A percentile compares a stretch with the other conserved stretches of the same genome.
These are phyloP conservation scores for Microcebus ravelobensis DNA, from an alignment of 2,113 vertebrate species.

Conservation along the genomic window DNA sequence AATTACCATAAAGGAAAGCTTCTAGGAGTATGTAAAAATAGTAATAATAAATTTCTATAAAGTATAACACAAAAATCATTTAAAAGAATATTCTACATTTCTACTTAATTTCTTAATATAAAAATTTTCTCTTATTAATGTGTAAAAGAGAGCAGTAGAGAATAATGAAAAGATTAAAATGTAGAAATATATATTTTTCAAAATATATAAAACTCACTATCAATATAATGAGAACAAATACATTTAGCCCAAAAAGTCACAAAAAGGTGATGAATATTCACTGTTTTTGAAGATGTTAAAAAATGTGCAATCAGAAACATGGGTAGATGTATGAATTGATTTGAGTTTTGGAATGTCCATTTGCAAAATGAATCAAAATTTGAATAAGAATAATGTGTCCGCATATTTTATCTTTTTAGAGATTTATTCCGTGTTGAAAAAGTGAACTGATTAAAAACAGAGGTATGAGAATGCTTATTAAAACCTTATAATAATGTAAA, in stretches of 20 bases:
- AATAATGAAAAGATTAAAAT: background rate
- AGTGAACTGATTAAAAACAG: background rate
- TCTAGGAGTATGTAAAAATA: background rate
- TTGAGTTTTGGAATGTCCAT: background rate
- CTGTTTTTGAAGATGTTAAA: background rate
- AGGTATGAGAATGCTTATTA: background rate
- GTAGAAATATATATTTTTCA: background rate
- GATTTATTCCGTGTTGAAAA: background rate
- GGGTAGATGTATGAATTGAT: background rate
- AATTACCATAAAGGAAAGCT: background rate
- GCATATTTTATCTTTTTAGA: background rate
- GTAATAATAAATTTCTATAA: background rate
- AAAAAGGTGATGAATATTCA: background rate
- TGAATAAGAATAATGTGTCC: background rate
- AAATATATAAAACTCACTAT: background rate
- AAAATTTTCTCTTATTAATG: background rate
- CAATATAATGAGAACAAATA: background rate
- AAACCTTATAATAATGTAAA: background rate
- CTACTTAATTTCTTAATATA: background rate
- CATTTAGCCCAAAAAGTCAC: background rate
- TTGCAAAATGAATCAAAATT: background rate
- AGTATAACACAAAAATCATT: background rate
- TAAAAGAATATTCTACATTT: background rate
- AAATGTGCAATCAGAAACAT: background rate
- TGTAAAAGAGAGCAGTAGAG: background rate